Evolutionary conservation across 2,888 invertebrate species (phyloP).

Genomic region (Amiota minor): DNA sequence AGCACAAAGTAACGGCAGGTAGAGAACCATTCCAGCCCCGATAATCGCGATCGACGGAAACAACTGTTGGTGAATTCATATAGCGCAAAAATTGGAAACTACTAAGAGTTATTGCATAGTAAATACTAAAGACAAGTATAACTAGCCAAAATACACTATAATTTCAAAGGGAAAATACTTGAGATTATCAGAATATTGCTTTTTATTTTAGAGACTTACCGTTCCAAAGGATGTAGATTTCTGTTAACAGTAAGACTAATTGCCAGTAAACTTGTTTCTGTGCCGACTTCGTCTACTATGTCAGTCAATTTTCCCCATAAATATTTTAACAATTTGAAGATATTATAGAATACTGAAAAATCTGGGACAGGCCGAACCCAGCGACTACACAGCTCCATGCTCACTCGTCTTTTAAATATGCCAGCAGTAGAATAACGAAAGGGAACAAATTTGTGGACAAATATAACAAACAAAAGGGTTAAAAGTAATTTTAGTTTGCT

Average conservation of each 20-base stretch:
- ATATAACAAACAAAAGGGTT: neutral
- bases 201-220: slow-evolving; percentile 44
- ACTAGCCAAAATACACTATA: slow-evolving; percentile 63
- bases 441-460: neutral
- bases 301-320: slow-evolving; percentile 34
- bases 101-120: slow-evolving; percentile 56
- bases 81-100: slow-evolving; percentile 63
- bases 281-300: slow-evolving; percentile 55
- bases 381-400: neutral
- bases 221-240: slow-evolving; percentile 56
- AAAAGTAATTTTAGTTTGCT: slow-evolving; percentile 11
- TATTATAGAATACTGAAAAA: neutral
- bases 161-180: too few species aligned
- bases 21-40: slow-evolving; percentile 71
- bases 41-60: slow-evolving; percentile 71
- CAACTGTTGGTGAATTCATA: slow-evolving; percentile 68
- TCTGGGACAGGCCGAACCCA: neutral
- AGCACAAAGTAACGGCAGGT: slow-evolving; percentile 71
- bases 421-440: neutral
- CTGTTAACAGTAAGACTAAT: slow-evolving; percentile 59
- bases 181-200: too few species aligned
- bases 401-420: neutral
- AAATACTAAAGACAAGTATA: slow-evolving; percentile 56
- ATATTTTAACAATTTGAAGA: neutral
- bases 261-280: slow-evolving; percentile 63